Evolutionary conservation across 2,797 vertebrate species (phyloP).

Genomic region (Sebastes itinus): DNA sequence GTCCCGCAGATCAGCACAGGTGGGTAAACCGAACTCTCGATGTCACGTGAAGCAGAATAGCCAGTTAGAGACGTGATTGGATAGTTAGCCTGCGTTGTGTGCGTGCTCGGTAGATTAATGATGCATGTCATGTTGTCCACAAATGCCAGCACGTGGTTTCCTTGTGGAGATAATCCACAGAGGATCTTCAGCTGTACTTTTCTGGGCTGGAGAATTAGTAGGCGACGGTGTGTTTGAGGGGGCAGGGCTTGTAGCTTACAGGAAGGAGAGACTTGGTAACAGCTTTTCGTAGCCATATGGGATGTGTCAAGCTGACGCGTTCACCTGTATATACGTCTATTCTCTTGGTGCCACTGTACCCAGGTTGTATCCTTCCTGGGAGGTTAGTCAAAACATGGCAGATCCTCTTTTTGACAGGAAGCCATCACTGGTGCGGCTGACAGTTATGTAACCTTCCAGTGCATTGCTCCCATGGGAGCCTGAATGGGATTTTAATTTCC

Average conservation of each 20-base stretch:
- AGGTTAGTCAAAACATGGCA: slow-evolving; percentile 32
- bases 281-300: slow-evolving; percentile 37
- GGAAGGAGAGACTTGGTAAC: slow-evolving; percentile 38
- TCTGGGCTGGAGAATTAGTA: slow-evolving; percentile 65
- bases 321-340: slow-evolving; percentile 32
- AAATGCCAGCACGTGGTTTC: slow-evolving; percentile 60
- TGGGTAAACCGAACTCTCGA: slow-evolving; percentile 65
- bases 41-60: slow-evolving; percentile 64
- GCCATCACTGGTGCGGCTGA: slow-evolving; percentile 38
- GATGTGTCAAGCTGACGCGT: slow-evolving; percentile 35
- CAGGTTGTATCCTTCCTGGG: slow-evolving; percentile 10
- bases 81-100: slow-evolving; percentile 14
- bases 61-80: slow-evolving; percentile 51
- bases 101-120: slow-evolving; percentile 63
- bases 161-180: slow-evolving; percentile 66
- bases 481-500: slow-evolving; percentile 76
- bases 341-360: slow-evolving; percentile 21
- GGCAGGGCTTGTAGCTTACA: slow-evolving; percentile 18
- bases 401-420: slow-evolving; percentile 37
- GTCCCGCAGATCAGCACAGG: slow-evolving; percentile 75
- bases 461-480: slow-evolving; percentile 40
- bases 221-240: slow-evolving; percentile 12
- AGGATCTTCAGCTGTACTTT: slow-evolving; percentile 75
- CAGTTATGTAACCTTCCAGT: slow-evolving; percentile 65
- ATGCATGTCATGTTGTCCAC: slow-evolving; percentile 27